Base-by-base conservation (phyloP, 2,797 vertebrate species). In the Pangasius larnaudii region DNA sequence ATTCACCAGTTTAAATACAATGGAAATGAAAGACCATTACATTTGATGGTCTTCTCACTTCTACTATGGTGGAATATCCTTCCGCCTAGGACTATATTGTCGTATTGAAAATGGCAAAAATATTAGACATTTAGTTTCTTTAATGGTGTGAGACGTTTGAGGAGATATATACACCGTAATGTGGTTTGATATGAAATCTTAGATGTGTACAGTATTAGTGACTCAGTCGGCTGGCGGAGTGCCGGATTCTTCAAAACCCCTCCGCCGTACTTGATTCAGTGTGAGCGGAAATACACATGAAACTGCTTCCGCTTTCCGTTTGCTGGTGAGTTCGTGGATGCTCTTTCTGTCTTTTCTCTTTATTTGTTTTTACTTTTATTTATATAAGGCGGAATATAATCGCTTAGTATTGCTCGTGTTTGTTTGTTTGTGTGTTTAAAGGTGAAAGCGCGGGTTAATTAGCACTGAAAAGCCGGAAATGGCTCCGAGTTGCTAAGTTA, bases 21-120 rank as follows among this genome's bases (percentile, higher is more conserved):
- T 6, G 1, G 22, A 85, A 72, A 7, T 4, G 30, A 13, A 95
- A 95, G 95, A 96, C 96, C 96, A 93, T 97, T 95, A 92, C 93
- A 95, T 94, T 91, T 81, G 95, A 97, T 95, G 96, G 96, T 96
- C 96, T 94, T 94, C 93, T 14, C 71, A 22, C 94, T 33, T 39
- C 39, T 0, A 18, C 27, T 63, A 0, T 51, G 49, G 5, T 6
- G 0, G 0, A 13, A 65, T 95, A 94, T 95, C 92, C 85, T 90
- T 96, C 93, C 96, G 93, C 93, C 0, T 7, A 0, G 93, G 11
- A 93, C 94, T 95, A 96, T 51, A 88, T 88, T 85, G 2, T 53
- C 14, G 10, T 56, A 0, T 18, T 8, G 33, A 89, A 85, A 74
- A n/a, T 39, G 1, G 1, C 58, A 61, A 24, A 58, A 36, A 86